Percentiles rank a stretch among this genome's conserved stretches.
Conservation (phyloP, 2,888 invertebrate species). For the Scaptomyza reducta region DNA sequence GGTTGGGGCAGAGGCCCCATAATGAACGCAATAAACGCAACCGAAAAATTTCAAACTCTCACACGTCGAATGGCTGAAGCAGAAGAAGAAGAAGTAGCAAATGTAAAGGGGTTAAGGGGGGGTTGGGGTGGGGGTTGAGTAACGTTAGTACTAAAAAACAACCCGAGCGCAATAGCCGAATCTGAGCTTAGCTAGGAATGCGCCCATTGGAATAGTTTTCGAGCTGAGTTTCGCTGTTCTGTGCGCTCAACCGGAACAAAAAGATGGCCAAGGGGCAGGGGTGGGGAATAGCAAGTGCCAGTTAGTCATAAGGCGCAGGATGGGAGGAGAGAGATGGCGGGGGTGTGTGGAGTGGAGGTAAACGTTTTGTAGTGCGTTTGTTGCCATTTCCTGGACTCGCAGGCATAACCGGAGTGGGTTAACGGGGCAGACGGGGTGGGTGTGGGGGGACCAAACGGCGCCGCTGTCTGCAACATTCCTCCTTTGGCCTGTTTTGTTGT, state of each 20-base stretch:
- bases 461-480: constrained; percentile 44
- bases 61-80: constrained; percentile 30
- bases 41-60: constrained; percentile 72
- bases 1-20: constrained; percentile 27
- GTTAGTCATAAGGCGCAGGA: constrained; percentile 71
- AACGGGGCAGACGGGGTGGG: no score
- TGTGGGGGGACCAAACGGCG: constrained; percentile 32
- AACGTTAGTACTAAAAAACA: constrained; percentile 13
- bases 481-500: constrained; percentile 20
- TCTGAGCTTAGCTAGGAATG: constrained; percentile 10
- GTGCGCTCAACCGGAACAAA: constrained; percentile 66
- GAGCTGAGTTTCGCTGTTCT: constrained; percentile 39
- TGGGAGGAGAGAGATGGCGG: no score
- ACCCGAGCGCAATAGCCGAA: constrained; percentile 3
- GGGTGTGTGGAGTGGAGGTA: constrained; percentile 14
- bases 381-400: constrained; percentile 74
- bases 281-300: constrained; percentile 29
- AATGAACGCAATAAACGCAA: constrained; percentile 80
- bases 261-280: neutral
- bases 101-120: constrained; percentile 21
- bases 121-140: neutral
- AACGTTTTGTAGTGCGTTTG: constrained; percentile 78
- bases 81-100: constrained; percentile 18
- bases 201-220: constrained; percentile 24
- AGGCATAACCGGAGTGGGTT: no score